phyloP scores from a whole-genome alignment of 1,140 invertebrate genomes.

The Meloidogyne hapla region DNA sequence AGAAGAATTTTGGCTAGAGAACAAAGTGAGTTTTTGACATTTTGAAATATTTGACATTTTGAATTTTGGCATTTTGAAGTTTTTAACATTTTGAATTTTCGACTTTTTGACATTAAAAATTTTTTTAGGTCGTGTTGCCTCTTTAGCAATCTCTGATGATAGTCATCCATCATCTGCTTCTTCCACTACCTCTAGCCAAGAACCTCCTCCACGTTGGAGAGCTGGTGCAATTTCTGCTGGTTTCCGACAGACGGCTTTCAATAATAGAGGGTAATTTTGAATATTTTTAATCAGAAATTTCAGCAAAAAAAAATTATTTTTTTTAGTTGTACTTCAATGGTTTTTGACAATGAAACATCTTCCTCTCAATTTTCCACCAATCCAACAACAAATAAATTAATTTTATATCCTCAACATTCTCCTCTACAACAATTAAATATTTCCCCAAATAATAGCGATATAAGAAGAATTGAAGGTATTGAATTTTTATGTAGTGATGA shows the following conservation, averaged over 20 bases:
- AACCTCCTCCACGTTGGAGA: not conserved
- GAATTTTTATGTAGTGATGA: slow-evolving; percentile 7
- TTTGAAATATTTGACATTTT: not conserved
- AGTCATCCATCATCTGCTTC: not conserved
- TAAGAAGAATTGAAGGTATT: not conserved
- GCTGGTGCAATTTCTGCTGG: not conserved
- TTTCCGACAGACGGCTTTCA: not conserved
- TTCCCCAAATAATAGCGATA: not conserved
- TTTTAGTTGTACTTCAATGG: not conserved
- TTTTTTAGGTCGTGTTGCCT: not conserved
- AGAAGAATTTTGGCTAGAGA: slow-evolving; percentile 5
- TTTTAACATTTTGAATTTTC: not conserved
- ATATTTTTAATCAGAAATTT: no score
- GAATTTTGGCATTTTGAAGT: not conserved
- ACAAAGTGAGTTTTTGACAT: not conserved
- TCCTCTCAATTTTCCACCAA: not conserved
- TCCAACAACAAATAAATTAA: slow-evolving; percentile 31
- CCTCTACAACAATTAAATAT: no score
- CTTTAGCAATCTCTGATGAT: not conserved
- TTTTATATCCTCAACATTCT: slow-evolving; percentile 18
- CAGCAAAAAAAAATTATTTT: not conserved
- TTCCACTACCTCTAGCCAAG: not conserved
- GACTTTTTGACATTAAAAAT: not conserved
- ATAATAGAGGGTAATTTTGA: not conserved
- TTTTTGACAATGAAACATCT: not conserved